Base-by-base conservation (phyloP, 1,140 invertebrate species). In the Aethina tumida region DNA sequence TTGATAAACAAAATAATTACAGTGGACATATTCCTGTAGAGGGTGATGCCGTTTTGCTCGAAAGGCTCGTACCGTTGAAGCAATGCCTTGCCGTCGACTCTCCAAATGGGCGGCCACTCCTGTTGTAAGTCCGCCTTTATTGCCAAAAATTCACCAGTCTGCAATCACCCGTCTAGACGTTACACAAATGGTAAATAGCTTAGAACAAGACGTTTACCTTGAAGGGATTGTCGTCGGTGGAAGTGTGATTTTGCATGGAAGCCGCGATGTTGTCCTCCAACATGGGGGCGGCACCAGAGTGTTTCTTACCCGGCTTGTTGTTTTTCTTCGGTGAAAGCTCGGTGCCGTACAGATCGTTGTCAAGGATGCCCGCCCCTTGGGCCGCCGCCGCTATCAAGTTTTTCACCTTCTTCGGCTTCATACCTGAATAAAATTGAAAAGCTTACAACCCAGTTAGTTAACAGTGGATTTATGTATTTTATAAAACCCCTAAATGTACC, bases 61-160 rank as follows among this genome's bases (percentile, higher is more conserved):
- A 84, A 88, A 9, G 84, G 80, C 58, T 88, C 83, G 55, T 84
- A 90, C 55, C 87, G 87, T 64, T 91, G 87, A 27, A 91, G 60
- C 35, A 90, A 69, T 12, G 81, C 81, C 65, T 88, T 89, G 1
- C 84, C 84, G 58, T 90, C 85, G 31, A 90, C 84, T 61, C 84
- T 75, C 86, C 86, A 91, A 45, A 91, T 75, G 4, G 77, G 70
- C 4, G 84, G 84, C 73, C 77, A 81, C 52, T 84, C 75, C 60
- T 82, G 70, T 35, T 67, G 66, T 25, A 85, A 60, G 64, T 90
- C 84, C 21, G 71, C 63, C 64, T 82, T 84, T 41, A 86, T 73
- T 21, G 84, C 79, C 28, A 91, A 77, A 68, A 90, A 91, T 56
- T 88, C 84, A 27, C 84, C 83, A 32, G 80, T 75, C 82, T 89